Conservation (phyloP, 2,888 invertebrate species). For the Imbricaverruca yamaguchii region DNA sequence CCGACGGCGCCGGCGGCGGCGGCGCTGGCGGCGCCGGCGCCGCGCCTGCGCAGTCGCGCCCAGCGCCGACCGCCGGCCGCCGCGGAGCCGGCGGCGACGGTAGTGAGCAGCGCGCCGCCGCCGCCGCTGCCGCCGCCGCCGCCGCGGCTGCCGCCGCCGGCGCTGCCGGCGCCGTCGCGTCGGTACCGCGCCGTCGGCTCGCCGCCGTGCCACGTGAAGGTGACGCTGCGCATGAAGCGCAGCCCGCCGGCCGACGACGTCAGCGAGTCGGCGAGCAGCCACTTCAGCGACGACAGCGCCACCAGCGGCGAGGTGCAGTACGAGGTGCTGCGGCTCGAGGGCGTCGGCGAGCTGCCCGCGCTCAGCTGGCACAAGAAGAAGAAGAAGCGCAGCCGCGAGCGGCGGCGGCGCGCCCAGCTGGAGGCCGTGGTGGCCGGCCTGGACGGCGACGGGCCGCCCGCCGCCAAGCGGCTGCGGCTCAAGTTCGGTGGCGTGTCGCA, state of each 20-base stretch:
- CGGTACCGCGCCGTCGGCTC: background rate
- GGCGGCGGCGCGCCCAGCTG: background rate
- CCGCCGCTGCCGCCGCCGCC: background rate
- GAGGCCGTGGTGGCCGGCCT: background rate
- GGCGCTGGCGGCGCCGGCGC: background rate
- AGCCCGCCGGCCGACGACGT: slow-evolving; percentile 78
- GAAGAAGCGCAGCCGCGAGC: slow-evolving; percentile 2
- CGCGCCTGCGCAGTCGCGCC: background rate
- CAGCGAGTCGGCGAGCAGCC: slow-evolving; percentile 48
- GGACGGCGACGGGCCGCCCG: background rate
- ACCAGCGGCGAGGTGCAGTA: slow-evolving; percentile 47
- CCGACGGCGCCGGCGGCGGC: background rate
- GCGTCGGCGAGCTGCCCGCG: slow-evolving; percentile 38
- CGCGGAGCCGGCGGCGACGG: background rate
- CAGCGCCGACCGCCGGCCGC: background rate
- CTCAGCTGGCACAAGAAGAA: slow-evolving; percentile 7
- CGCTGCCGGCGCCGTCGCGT: background rate
- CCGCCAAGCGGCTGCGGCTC: slow-evolving; percentile 12
- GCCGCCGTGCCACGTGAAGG: slow-evolving; percentile 48
- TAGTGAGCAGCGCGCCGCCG: background rate
- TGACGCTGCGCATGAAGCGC: slow-evolving; percentile 77
- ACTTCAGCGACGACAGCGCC: slow-evolving; percentile 40
- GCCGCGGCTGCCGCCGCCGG: background rate
- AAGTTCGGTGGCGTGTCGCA: slow-evolving; percentile 18
- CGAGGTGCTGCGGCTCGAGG: slow-evolving; percentile 74